Percentiles rank a stretch among this genome's conserved stretches.
Conservation (phyloP, 2,888 invertebrate species). For the Dynastes hyllus region DNA sequence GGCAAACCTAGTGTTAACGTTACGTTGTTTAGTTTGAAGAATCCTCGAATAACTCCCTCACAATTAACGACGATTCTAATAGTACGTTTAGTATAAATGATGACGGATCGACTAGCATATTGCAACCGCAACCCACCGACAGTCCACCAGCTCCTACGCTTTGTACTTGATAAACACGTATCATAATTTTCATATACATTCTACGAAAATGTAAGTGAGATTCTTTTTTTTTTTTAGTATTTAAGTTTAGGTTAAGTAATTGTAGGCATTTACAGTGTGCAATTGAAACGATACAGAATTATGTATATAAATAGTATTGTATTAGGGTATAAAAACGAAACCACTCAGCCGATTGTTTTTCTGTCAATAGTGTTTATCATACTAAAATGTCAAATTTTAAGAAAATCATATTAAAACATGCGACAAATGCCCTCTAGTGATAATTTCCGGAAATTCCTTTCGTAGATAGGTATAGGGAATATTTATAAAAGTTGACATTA, state of each 20-base stretch:
- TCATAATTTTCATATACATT: constrained; percentile 39
- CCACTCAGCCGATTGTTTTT: neutral
- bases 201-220: constrained; percentile 54
- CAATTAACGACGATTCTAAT: constrained; percentile 71
- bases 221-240: constrained; percentile 1
- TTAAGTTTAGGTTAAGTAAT: too few species aligned
- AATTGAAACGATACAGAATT: neutral
- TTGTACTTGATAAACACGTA: constrained; percentile 66
- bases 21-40: constrained; percentile 67
- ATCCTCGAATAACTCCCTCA: constrained; percentile 70
- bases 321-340: neutral
- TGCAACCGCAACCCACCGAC: constrained; percentile 55
- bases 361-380: too few species aligned
- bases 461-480: too few species aligned
- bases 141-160: constrained; percentile 60
- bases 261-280: neutral
- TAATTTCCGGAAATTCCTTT: too few species aligned
- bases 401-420: too few species aligned
- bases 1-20: neutral
- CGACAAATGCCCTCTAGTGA: too few species aligned
- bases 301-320: neutral
- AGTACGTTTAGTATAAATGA: constrained; percentile 67
- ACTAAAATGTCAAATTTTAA: too few species aligned
- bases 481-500: too few species aligned
- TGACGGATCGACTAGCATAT: constrained; percentile 58